Evolutionary conservation across 2,888 invertebrate genomes (phyloP), one percentile per base, ranked within the genome.

Genomic region (Platycnemis pennipes): DNA sequence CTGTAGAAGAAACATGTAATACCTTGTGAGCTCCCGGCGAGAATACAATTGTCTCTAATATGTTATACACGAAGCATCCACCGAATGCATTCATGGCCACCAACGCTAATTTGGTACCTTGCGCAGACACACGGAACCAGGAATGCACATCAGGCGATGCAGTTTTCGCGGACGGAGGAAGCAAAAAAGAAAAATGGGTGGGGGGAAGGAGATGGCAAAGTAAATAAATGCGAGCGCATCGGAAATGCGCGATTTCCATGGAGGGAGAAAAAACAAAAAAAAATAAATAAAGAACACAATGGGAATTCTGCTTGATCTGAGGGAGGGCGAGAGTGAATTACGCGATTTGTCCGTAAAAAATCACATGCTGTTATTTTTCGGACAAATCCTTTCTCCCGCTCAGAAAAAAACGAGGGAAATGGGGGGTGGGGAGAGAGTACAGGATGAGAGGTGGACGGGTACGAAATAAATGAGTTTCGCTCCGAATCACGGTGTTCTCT

Each of bases 381-480:
- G 77, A 77, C 77, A 77, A 77, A 77, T 77, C 77, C 37, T 37
- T 37, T 77, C 77, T 26, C 49, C 49, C 19, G 49, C 77, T n/a
- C 77, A 13, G 31, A 13, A 31, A 37, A 13, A 4, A 8, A 77
- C n/a, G 77, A 77, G 77, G 16, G 69, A 37, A 13, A 69, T 37
- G n/a, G 26, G n/a, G 16, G 77, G 31, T 22, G 49, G 49, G 49
- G 49, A 49, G 13, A 49, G 49, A 19, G 22, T n/a, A 69, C 7
- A 19, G 69, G 22, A 31, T 22, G 77, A 77, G 77, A 63, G 63
- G 63, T 37, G 31, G 77, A 77, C 77, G 26, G 49, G 77, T 37
- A 16, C 56, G 63, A 56, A 91, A 63, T 91, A 91, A 91, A 91
- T 91, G 91, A 91, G 56, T 91, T 56, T 45, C 37, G 69, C 63